These are phyloP conservation scores for Sandelia bainsii DNA, from an alignment of 2,797 vertebrate species.

Conservation along the genomic window DNA sequence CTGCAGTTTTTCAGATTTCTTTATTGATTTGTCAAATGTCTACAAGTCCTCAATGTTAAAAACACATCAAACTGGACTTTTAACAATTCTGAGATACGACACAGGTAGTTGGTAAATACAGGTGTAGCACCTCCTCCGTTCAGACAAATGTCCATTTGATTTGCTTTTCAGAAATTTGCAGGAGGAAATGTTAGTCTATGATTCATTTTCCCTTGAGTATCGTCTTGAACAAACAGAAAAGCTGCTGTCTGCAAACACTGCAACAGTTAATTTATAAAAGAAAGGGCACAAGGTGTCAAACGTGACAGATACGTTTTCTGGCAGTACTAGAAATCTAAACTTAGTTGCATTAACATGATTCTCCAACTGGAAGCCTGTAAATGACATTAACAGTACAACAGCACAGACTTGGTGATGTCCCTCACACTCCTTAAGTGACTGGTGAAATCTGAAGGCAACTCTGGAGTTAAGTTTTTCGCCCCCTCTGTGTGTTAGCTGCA, in stretches of 20 bases:
- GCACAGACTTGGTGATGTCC: neutral
- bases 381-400: neutral
- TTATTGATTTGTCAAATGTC: conserved; percentile 53
- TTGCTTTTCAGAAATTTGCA: conserved; percentile 1
- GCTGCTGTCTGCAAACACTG: conserved; percentile 1
- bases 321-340: conserved; percentile 33
- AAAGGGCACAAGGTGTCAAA: neutral
- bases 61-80: conserved; percentile 31
- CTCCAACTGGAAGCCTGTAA: too few relatives aligned
- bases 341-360: neutral
- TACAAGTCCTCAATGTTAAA: conserved; percentile 35
- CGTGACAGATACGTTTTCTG: conserved; percentile 19
- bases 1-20: conserved; percentile 34
- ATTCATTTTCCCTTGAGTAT: neutral
- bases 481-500: neutral
- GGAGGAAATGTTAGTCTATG: neutral
- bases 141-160: conserved; percentile 9
- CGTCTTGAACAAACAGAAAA: conserved; percentile 11
- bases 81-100: neutral
- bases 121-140: neutral
- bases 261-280: conserved; percentile 18
- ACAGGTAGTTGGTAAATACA: conserved; percentile 20
- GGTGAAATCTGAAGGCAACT: conserved; percentile 41
- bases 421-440: neutral
- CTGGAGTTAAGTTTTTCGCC: conserved; percentile 1